Conservation (phyloP, 2,797 vertebrate genomes). For the Cheirogaleus major region DNA sequence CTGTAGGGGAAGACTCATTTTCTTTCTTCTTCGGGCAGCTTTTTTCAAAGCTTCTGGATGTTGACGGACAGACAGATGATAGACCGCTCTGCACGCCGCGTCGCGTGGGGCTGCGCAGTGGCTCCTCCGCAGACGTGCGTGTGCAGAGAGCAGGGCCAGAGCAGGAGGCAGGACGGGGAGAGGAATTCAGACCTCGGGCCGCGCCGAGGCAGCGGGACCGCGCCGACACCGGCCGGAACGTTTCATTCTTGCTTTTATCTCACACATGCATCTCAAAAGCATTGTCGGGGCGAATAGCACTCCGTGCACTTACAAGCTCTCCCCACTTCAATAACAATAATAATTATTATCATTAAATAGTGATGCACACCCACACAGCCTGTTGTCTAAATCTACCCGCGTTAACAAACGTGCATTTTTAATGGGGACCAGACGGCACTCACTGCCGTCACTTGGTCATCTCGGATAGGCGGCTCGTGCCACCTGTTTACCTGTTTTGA, state of each 20-base stretch:
- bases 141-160: fast-evolving
- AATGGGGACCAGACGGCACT: background rate
- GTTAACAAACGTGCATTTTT: fast-evolving
- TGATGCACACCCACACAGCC: fast-evolving
- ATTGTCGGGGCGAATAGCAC: fast-evolving
- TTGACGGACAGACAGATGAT: background rate
- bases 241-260: background rate
- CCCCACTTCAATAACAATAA: fast-evolving
- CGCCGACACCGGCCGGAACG: fast-evolving
- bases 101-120: fast-evolving
- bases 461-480: fast-evolving
- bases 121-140: fast-evolving
- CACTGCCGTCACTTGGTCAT: fast-evolving
- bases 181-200: fast-evolving
- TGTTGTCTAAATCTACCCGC: background rate
- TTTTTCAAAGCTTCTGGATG: background rate
- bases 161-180: no score
- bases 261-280: background rate
- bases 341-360: no score
- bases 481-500: background rate
- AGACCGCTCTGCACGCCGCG: background rate
- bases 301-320: fast-evolving
- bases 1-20: slow-evolving; percentile 79
- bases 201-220: fast-evolving
- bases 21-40: slow-evolving; percentile 79